Percentiles rank a stretch among this genome's conserved stretches.
Evolutionary conservation across 2,113 vertebrate genomes (phyloP).

Genomic region (Tachuris rubrigastra): DNA sequence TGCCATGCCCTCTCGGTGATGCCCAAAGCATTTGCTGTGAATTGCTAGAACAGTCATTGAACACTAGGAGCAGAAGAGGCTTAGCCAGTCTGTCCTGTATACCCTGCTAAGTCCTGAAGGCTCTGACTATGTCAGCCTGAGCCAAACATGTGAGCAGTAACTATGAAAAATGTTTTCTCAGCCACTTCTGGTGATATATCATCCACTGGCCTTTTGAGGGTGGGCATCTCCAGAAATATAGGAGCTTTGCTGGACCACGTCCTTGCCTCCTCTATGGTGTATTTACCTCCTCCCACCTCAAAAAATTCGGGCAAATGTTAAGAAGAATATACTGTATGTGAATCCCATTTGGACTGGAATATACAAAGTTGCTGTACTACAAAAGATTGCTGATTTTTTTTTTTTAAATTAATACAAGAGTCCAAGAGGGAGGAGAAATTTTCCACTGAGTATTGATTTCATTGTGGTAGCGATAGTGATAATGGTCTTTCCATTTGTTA

Average conservation of each 20-base stretch:
- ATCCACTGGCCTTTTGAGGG: background rate
- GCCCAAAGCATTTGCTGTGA: background rate
- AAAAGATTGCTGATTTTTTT: background rate
- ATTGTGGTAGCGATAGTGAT: background rate
- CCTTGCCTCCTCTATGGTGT: background rate
- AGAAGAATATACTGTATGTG: background rate
- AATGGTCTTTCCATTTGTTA: background rate
- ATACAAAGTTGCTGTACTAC: background rate
- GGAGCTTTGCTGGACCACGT: background rate
- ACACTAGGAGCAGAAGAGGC: background rate
- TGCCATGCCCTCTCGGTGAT: fast-evolving
- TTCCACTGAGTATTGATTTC: background rate
- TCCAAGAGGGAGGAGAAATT: background rate
- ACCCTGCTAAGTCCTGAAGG: background rate
- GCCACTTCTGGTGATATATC: background rate
- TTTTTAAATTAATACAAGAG: background rate
- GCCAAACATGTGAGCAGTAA: background rate
- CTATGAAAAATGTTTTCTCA: background rate
- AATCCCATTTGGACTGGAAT: background rate
- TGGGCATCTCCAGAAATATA: background rate
- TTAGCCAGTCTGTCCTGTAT: background rate
- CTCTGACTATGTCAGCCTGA: background rate
- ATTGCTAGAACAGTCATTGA: background rate
- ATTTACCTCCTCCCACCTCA: background rate
- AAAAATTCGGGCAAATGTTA: background rate